Base-by-base conservation (phyloP, 2,888 invertebrate genomes). In the Drosophila lacicola region DNA sequence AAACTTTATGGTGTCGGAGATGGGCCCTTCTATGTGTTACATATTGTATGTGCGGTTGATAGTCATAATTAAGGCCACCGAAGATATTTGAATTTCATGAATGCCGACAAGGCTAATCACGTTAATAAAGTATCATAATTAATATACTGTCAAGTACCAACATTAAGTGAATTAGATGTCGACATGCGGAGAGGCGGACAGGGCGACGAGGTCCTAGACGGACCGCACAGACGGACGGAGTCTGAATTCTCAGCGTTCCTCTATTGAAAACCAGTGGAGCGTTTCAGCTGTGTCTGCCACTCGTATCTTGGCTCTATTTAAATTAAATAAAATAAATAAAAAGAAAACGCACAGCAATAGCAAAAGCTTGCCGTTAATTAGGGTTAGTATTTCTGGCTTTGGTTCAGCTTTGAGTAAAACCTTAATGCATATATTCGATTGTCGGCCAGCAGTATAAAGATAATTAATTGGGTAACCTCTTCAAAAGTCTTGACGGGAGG, bases 111-210 rank as follows among this genome's bases (percentile, higher is more conserved):
- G 65, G 74, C 70, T 67, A 83, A 83, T 80, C 71, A 76, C 64
- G 64, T 62, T 76, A 72, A 80, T 83, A 57, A 80, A 73, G 83
- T 83, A 78, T 70, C 68, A 74, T 78, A 74, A 72, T 76, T 76
- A 76, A 67, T 73, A 47, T 65, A 57, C 58, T 50, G 56, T 50
- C 62, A 46, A 57, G 63, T 67, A 51, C 42, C 58, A 53, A 47
- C 53, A 36, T 49, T 34, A 55, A 70, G 64, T 49, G 51, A 58
- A 69, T 29, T 42, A 60, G 56, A 44, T 61, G 71, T 69, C 44
- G 60, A 54, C 46, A 54, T 62, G 41, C 53, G 44, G 19, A 63
- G 47, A 64, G 53, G 13, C 25, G 39, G 3, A 17, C 33, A 25
- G 13, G 42, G 39, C 39, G 25, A 34, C 33, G 25, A 29, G 10